Conservation (phyloP, 2,888 invertebrate species). For the Andrena camellia region DNA sequence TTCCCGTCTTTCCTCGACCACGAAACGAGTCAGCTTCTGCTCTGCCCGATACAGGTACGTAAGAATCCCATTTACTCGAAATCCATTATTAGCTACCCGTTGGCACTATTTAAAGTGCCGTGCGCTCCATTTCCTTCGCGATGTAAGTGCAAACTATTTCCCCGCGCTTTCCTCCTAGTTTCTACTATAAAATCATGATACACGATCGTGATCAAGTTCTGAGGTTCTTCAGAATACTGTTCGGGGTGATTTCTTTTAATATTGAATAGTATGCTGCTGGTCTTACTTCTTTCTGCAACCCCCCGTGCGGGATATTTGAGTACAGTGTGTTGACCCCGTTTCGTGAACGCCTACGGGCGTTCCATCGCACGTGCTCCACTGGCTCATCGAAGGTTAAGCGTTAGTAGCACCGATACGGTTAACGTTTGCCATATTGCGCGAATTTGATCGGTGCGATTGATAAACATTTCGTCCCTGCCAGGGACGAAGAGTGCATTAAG, state of each 20-base stretch:
- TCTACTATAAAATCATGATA: too few relatives aligned
- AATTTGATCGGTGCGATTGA: not conserved
- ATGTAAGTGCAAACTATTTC: conserved; percentile 7
- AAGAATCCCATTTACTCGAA: conserved; percentile 12
- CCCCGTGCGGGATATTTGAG: too few relatives aligned
- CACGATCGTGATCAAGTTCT: too few relatives aligned
- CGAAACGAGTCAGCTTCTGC: conserved; percentile 1
- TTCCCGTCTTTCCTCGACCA: conserved; percentile 11
- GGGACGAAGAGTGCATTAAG: conserved; percentile 6
- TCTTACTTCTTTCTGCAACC: too few relatives aligned
- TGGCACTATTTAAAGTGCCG: conserved; percentile 23
- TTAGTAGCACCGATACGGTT: not conserved
- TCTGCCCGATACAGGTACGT: conserved; percentile 34
- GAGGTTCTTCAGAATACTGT: too few relatives aligned
- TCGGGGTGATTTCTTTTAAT: too few relatives aligned
- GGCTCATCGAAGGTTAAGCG: not conserved
- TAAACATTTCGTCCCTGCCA: not conserved
- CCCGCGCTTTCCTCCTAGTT: not conserved
- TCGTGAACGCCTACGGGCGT: too few relatives aligned
- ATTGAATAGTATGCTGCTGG: too few relatives aligned
- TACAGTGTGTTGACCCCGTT: too few relatives aligned
- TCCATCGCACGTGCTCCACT: not conserved
- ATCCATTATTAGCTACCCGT: conserved; percentile 21
- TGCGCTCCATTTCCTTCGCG: conserved; percentile 27
- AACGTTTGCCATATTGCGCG: not conserved